These are phyloP conservation scores for Scomberomorus guttatus DNA, from an alignment of 2,797 vertebrate species.

Conservation along the genomic window DNA sequence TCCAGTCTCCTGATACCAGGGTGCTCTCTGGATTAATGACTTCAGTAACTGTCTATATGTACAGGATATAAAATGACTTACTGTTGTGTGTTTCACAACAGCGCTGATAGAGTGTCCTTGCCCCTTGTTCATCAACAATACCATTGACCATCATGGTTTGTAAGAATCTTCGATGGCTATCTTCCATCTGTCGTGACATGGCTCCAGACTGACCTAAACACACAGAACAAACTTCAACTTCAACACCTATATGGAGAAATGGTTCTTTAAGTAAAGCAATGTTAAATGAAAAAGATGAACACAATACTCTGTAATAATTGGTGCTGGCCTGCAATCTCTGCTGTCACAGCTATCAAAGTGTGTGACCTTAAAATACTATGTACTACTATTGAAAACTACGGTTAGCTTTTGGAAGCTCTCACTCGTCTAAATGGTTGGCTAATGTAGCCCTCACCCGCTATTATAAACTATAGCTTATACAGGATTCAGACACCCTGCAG, in stretches of 20 bases:
- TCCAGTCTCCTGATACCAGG: background rate
- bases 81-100: slow-evolving; percentile 89
- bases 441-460: too few species aligned
- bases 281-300: background rate
- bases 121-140: slow-evolving; percentile 85
- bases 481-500: too few species aligned
- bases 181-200: slow-evolving; percentile 84
- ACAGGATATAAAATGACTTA: slow-evolving; percentile 70
- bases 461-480: too few species aligned
- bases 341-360: too few species aligned
- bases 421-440: too few species aligned
- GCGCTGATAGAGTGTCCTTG: slow-evolving; percentile 79
- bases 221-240: background rate
- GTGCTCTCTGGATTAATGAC: background rate
- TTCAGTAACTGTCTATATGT: slow-evolving; percentile 22
- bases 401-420: too few species aligned
- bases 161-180: slow-evolving; percentile 91
- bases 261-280: background rate
- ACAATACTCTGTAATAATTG: too few species aligned
- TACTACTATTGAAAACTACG: too few species aligned
- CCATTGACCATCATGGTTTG: slow-evolving; percentile 92
- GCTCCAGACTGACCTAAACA: slow-evolving; percentile 16
- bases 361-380: too few species aligned
- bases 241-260: background rate
- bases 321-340: too few species aligned